Evolutionary conservation across 2,797 vertebrate genomes (phyloP).

Genomic region (Picus viridis): DNA sequence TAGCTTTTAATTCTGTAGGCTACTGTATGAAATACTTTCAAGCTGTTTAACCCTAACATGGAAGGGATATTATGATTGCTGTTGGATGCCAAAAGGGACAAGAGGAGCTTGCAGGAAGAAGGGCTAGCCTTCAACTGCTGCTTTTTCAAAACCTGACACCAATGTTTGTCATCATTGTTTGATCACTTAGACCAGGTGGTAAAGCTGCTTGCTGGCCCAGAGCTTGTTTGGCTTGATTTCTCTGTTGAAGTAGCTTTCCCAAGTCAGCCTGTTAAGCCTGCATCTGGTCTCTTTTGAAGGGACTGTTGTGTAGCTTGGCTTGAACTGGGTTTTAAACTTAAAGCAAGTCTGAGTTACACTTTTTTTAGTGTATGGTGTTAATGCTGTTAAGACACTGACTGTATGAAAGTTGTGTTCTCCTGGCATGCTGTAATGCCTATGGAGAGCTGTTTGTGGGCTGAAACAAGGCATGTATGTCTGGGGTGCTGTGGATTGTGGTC

Average conservation of each 20-base stretch:
- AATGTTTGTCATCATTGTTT: background rate
- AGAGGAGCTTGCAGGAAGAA: background rate
- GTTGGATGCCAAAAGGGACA: background rate
- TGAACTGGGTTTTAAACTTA: conserved; percentile 6
- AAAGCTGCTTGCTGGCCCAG: background rate
- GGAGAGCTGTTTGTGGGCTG: background rate
- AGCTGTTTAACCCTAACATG: background rate
- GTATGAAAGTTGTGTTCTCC: background rate
- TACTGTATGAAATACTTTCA: background rate
- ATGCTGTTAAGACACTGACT: conserved; percentile 19
- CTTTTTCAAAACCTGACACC: background rate
- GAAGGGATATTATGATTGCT: background rate
- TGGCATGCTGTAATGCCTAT: background rate
- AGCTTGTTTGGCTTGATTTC: background rate
- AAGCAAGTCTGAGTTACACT: background rate
- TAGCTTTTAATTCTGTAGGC: conserved; percentile 44
- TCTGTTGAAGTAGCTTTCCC: background rate
- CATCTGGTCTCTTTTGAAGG: background rate
- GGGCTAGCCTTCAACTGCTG: background rate
- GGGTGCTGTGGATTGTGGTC: background rate
- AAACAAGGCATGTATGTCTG: conserved; percentile 15
- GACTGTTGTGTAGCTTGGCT: background rate
- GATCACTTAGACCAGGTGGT: background rate
- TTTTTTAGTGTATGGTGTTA: background rate
- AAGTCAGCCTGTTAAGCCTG: background rate